Evolutionary conservation across 2,797 vertebrate species (phyloP).

Genomic region (Caiman crocodilus): DNA sequence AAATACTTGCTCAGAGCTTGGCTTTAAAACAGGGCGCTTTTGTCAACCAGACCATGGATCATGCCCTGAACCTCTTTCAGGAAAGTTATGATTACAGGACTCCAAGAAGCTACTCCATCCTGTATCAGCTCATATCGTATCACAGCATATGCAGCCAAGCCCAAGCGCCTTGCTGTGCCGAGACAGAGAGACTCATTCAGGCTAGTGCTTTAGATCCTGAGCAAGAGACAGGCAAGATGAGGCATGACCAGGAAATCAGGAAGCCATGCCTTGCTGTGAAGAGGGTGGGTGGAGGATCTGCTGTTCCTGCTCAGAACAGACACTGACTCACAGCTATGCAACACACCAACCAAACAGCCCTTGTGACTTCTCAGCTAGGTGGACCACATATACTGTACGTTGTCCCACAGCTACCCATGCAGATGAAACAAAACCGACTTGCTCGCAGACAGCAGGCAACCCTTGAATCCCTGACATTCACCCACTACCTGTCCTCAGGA

Average conservation of each 20-base stretch:
- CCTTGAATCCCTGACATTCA: background rate
- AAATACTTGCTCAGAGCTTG: background rate
- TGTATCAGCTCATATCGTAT: background rate
- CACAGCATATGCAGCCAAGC: background rate
- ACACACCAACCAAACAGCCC: background rate
- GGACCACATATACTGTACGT: background rate
- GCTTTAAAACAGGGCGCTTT: background rate
- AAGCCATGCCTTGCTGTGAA: slow-evolving; percentile 24
- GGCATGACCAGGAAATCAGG: slow-evolving; percentile 44
- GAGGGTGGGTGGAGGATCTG: slow-evolving; percentile 12
- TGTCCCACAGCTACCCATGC: accelerated
- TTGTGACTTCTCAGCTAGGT: background rate
- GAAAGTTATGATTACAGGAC: background rate
- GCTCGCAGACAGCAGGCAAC: background rate
- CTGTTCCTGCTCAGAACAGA: background rate
- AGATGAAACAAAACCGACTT: background rate
- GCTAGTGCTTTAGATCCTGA: background rate
- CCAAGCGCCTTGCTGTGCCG: background rate
- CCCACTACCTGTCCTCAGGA: background rate
- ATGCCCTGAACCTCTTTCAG: background rate
- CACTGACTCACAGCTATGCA: slow-evolving; percentile 28
- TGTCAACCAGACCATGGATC: background rate
- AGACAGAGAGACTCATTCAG: background rate
- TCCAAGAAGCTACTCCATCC: background rate
- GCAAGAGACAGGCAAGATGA: slow-evolving; percentile 59